These are phyloP conservation scores for Drosophila saltans DNA, from an alignment of 1,140 invertebrate genomes.

Conservation along the genomic window DNA sequence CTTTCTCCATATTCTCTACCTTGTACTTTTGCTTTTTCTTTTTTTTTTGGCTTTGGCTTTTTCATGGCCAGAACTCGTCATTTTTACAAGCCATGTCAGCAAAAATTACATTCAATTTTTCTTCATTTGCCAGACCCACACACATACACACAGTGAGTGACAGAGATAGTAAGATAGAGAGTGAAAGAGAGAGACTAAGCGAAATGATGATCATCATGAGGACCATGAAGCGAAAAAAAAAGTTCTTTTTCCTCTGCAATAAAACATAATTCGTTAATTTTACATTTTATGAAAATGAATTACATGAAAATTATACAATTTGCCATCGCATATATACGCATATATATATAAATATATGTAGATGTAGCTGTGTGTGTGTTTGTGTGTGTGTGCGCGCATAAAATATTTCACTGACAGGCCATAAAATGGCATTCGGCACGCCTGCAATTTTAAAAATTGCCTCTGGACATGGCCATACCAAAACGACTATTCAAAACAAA, in stretches of 20 bases:
- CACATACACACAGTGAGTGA: conserved; percentile 14
- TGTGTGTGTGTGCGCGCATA: conserved; percentile 45
- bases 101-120: conserved; percentile 76
- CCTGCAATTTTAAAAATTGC: conserved; percentile 61
- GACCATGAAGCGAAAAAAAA: conserved; percentile 5
- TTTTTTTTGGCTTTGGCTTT: not conserved
- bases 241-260: conserved; percentile 23
- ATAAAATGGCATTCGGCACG: conserved; percentile 62
- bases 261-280: conserved; percentile 77
- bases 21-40: too few relatives aligned
- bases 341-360: conserved; percentile 2
- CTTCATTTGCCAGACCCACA: conserved; percentile 62
- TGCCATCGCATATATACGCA: conserved; percentile 34
- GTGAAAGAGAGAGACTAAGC: conserved; percentile 18
- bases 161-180: conserved; percentile 20
- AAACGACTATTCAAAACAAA: conserved; percentile 15
- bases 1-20: too few relatives aligned
- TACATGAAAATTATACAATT: conserved; percentile 63
- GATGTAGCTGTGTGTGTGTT: not conserved
- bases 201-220: not conserved
- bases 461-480: conserved; percentile 52
- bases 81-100: conserved; percentile 56
- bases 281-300: conserved; percentile 71
- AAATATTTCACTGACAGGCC: conserved; percentile 59
- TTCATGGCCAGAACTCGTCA: not conserved